Conservation (phyloP, 2,888 invertebrate species). For the Dicycla oo region DNA sequence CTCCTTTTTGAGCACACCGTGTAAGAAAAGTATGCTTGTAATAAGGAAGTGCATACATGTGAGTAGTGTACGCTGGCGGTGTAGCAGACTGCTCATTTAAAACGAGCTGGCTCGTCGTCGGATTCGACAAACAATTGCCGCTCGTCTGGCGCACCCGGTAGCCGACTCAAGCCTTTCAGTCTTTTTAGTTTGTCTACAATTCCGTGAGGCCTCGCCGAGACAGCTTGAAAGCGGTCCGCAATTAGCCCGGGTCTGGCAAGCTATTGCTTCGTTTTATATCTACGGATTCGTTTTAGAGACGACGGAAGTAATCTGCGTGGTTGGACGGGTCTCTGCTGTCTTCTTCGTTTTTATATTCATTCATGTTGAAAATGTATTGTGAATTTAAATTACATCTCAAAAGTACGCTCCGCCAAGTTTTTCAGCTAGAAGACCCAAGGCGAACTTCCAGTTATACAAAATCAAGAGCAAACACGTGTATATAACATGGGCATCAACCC, state of each 20-base stretch:
- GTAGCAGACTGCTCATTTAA: slow-evolving; percentile 70
- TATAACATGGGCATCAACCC: slow-evolving; percentile 1
- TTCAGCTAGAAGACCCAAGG: slow-evolving; percentile 1
- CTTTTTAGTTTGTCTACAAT: slow-evolving; percentile 78
- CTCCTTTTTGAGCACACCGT: slow-evolving; percentile 1
- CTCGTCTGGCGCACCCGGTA: slow-evolving; percentile 71
- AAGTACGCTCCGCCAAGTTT: neutral
- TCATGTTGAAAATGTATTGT: neutral
- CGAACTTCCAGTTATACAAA: neutral
- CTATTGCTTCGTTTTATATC: slow-evolving; percentile 57
- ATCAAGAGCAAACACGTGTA: slow-evolving; percentile 4
- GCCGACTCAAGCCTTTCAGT: slow-evolving; percentile 67
- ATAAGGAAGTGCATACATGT: slow-evolving; percentile 52
- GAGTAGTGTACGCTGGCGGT: slow-evolving; percentile 34
- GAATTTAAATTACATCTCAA: slow-evolving; percentile 14
- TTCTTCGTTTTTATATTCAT: slow-evolving; percentile 23
- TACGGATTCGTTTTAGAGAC: slow-evolving; percentile 53
- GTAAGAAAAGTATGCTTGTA: slow-evolving; percentile 31
- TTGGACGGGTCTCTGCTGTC: slow-evolving; percentile 1
- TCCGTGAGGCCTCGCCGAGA: slow-evolving; percentile 71
- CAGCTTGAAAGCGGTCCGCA: slow-evolving; percentile 80
- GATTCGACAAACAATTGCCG: slow-evolving; percentile 74
- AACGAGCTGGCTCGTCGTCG: slow-evolving; percentile 60
- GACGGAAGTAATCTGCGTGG: slow-evolving; percentile 45
- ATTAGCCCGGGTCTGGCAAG: slow-evolving; percentile 77